phyloP scores from a whole-genome alignment of 2,888 invertebrate genomes.

The Habrosyne pyritoides region DNA sequence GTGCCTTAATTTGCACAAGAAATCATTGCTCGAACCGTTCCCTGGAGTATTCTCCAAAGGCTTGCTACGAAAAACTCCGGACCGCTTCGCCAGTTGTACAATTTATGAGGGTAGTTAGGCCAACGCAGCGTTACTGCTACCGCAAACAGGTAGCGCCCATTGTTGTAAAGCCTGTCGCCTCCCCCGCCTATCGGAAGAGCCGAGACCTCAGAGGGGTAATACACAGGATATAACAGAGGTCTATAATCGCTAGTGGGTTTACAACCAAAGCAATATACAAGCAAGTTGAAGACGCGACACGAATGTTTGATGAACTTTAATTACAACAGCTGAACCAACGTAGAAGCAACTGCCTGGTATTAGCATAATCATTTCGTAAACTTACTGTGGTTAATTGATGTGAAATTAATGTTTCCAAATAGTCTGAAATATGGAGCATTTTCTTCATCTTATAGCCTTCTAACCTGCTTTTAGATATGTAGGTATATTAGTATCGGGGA shows the following conservation, averaged over 20 bases:
- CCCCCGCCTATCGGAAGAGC: constrained; percentile 24
- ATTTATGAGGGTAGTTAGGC: constrained; percentile 70
- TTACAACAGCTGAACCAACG: constrained; percentile 57
- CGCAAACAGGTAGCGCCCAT: constrained; percentile 52
- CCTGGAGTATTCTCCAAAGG: constrained; percentile 63
- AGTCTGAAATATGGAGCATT: not conserved
- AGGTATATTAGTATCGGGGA: too few species aligned
- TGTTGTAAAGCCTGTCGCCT: constrained; percentile 30
- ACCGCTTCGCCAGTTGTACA: constrained; percentile 60
- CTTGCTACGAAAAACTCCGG: constrained; percentile 59
- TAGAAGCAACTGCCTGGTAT: constrained; percentile 64
- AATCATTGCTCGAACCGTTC: constrained; percentile 56
- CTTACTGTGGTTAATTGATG: constrained; percentile 55
- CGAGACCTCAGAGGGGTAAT: constrained; percentile 32
- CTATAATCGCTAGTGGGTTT: constrained; percentile 44
- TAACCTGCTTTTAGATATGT: too few species aligned
- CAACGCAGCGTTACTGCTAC: constrained; percentile 51
- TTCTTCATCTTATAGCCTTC: too few species aligned
- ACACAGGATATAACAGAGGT: constrained; percentile 38
- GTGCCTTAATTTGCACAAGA: constrained; percentile 63
- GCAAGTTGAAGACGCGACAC: constrained; percentile 54
- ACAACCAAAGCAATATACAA: constrained; percentile 52
- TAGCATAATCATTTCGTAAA: constrained; percentile 67
- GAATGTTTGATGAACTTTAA: constrained; percentile 69
- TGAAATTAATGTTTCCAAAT: constrained; percentile 51